Percentiles rank a stretch among this genome's conserved stretches.
phyloP scores from a whole-genome alignment of 2,888 invertebrate genomes.

The Psococerastis gibbosa region DNA sequence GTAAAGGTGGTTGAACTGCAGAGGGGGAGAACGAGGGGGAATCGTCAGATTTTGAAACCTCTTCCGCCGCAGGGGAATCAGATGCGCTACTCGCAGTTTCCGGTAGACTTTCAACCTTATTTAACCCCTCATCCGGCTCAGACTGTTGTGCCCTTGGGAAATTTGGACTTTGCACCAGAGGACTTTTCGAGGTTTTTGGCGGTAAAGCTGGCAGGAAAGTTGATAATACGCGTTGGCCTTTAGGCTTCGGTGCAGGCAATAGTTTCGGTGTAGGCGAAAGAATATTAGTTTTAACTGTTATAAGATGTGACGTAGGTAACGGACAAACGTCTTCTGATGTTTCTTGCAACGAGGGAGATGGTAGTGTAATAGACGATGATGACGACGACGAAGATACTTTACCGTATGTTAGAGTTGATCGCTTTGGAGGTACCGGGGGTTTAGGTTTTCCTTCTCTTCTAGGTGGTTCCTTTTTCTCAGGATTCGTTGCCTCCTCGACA shows the following conservation, averaged over 20 bases:
- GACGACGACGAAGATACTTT: not conserved
- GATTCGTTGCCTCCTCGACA: not conserved
- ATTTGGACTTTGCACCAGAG: not conserved
- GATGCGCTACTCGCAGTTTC: not conserved
- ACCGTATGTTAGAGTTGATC: conserved; percentile 6
- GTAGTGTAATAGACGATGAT: not conserved
- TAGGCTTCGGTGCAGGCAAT: not conserved
- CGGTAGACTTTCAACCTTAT: not conserved
- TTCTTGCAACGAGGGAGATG: conserved; percentile 1
- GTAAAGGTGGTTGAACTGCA: not conserved
- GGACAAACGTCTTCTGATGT: not conserved
- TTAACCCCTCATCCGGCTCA: not conserved
- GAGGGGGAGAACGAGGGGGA: conserved; percentile 5
- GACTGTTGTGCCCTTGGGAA: conserved; percentile 1
- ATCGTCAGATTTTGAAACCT: not conserved
- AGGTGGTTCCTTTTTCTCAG: not conserved
- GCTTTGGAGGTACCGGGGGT: conserved; percentile 7
- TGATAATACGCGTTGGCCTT: conserved; percentile 5
- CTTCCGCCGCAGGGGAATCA: not conserved
- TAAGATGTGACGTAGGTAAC: not conserved
- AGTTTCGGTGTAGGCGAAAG: not conserved
- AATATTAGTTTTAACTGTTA: conserved; percentile 6
- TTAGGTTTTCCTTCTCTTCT: conserved; percentile 6
- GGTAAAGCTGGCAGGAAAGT: conserved; percentile 8
- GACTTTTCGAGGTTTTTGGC: conserved; percentile 4